These are phyloP conservation scores for Meloidogyne hapla DNA, from an alignment of 1,140 invertebrate species.

Conservation along the genomic window DNA sequence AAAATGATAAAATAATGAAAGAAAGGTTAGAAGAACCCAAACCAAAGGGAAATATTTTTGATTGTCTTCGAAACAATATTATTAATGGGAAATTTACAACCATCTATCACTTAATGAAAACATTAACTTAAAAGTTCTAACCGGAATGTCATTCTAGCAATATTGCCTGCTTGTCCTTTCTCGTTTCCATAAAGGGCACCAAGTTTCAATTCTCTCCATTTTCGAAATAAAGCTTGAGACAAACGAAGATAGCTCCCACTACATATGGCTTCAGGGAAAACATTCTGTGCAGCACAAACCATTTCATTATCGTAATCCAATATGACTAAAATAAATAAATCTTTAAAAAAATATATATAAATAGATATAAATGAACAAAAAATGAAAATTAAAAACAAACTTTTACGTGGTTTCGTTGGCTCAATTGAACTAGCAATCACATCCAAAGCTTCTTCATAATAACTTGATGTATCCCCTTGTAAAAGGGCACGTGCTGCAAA, in stretches of 20 bases:
- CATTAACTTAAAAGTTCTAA: not conserved
- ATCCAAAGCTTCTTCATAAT: slow-evolving; percentile 6
- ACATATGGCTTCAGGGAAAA: not conserved
- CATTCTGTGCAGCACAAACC: not conserved
- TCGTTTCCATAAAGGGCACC: not conserved
- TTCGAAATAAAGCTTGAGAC: not conserved
- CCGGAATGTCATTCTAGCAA: slow-evolving; percentile 2
- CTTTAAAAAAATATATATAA: not conserved
- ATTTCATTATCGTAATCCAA: not conserved
- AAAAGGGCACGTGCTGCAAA: not conserved
- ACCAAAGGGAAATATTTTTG: no score
- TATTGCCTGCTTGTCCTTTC: not conserved
- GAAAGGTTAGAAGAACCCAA: no score
- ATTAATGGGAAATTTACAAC: no score
- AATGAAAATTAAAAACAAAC: not conserved
- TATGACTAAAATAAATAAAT: not conserved
- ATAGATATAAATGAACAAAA: no score
- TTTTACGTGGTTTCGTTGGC: not conserved
- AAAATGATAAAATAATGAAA: no score
- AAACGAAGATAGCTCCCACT: not conserved
- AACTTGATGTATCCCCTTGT: not conserved
- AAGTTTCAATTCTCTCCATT: not conserved
- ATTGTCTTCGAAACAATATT: no score
- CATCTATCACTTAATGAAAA: not conserved
- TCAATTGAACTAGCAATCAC: not conserved